Conservation (phyloP, 2,113 vertebrate genomes). For the Rhombomys opimus region DNA sequence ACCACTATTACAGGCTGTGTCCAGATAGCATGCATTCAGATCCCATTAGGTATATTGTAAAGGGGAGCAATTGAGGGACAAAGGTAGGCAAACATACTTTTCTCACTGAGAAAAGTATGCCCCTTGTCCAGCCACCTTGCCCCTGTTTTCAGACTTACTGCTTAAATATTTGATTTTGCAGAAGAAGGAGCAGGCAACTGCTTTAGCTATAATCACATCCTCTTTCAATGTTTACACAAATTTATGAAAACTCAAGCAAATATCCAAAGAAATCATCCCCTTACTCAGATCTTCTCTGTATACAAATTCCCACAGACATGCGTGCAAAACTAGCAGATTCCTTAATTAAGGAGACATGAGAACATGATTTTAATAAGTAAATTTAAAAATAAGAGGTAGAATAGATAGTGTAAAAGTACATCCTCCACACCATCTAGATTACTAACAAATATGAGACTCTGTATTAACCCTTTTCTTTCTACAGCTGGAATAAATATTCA, state of each 20-base stretch:
- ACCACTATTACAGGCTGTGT: not conserved
- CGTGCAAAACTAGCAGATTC: not conserved
- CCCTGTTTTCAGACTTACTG: slow-evolving; percentile 23
- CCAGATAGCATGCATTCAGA: not conserved
- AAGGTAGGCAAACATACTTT: not conserved
- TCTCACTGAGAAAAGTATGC: not conserved
- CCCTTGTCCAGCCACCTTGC: not conserved
- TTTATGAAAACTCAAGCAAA: slow-evolving; percentile 50
- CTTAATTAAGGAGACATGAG: slow-evolving; percentile 11
- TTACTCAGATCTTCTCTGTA: not conserved
- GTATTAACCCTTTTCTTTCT: slow-evolving; percentile 37
- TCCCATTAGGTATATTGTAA: not conserved
- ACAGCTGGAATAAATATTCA: not conserved
- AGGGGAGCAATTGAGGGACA: no score
- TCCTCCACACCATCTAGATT: not conserved
- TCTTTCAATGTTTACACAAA: slow-evolving; percentile 35
- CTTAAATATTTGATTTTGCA: slow-evolving; percentile 49
- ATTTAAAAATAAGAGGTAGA: not conserved
- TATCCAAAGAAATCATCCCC: slow-evolving; percentile 6
- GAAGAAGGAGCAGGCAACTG: slow-evolving; percentile 29
- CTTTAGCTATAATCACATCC: slow-evolving; percentile 12
- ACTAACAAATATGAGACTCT: not conserved
- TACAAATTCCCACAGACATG: not conserved
- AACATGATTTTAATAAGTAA: slow-evolving; percentile 57
- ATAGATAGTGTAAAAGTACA: not conserved